Percentiles rank a stretch among this genome's conserved stretches.
Evolutionary conservation across 2,797 vertebrate genomes (phyloP).

Genomic region (Tinamus major): DNA sequence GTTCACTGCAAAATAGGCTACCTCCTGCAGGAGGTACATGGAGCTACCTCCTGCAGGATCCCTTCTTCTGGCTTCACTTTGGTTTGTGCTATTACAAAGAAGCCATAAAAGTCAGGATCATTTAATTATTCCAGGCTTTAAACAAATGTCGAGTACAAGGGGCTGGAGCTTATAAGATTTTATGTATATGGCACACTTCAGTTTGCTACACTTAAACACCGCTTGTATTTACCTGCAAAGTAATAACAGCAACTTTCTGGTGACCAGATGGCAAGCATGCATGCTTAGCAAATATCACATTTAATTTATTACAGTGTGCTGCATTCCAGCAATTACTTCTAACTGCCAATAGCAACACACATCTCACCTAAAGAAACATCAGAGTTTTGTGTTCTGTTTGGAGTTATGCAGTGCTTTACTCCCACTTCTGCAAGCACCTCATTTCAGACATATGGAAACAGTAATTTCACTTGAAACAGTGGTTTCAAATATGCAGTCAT

Average conservation of each 20-base stretch:
- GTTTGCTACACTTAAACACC: slow-evolving; percentile 19
- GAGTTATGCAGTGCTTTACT: slow-evolving; percentile 42
- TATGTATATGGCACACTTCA: slow-evolving; percentile 17
- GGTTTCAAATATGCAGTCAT: slow-evolving; percentile 19
- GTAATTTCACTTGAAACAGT: slow-evolving; percentile 36
- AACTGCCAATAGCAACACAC: slow-evolving; percentile 63
- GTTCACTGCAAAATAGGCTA: not conserved
- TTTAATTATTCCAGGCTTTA: slow-evolving; percentile 37
- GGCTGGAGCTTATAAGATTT: slow-evolving; percentile 13
- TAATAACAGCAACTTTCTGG: slow-evolving; percentile 45
- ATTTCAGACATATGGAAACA: slow-evolving; percentile 62
- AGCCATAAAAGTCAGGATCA: slow-evolving; percentile 23
- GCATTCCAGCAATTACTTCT: slow-evolving; percentile 69
- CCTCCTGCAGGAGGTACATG: not conserved
- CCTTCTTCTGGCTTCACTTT: not conserved
- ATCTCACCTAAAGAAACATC: slow-evolving; percentile 55
- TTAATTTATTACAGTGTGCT: slow-evolving; percentile 57
- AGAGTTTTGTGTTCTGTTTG: slow-evolving; percentile 55
- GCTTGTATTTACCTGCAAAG: slow-evolving; percentile 50
- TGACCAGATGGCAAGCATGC: slow-evolving; percentile 66
- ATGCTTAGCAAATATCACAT: slow-evolving; percentile 61
- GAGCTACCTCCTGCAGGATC: not conserved
- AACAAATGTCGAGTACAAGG: slow-evolving; percentile 30
- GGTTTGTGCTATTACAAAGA: not conserved
- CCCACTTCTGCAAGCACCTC: slow-evolving; percentile 48